phyloP scores from a whole-genome alignment of 2,888 invertebrate genomes.

The Ophion ellenae region DNA sequence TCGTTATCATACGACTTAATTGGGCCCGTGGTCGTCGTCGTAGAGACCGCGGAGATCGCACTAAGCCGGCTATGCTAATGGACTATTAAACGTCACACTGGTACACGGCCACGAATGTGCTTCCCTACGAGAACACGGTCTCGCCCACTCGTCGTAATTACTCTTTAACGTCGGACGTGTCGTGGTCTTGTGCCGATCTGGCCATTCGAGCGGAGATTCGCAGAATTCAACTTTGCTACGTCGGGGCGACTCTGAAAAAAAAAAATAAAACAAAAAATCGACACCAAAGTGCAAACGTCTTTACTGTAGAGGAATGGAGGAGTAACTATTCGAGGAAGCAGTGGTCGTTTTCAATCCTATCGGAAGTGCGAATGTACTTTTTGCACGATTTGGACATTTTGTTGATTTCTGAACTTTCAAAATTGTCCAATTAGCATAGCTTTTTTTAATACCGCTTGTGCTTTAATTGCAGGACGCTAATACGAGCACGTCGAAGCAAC shows the following conservation, averaged over 20 bases:
- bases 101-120: constrained; percentile 51
- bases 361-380: neutral
- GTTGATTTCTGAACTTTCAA: too few species aligned
- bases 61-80: constrained; percentile 67
- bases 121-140: constrained; percentile 51
- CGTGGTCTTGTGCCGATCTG: constrained; percentile 14
- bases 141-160: constrained; percentile 63
- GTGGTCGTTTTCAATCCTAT: too few species aligned
- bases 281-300: neutral
- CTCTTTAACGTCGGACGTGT: constrained; percentile 40
- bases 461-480: constrained; percentile 73
- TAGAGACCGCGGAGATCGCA: constrained; percentile 55
- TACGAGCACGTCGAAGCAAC: constrained; percentile 83
- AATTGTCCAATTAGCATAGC: too few species aligned
- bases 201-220: constrained; percentile 19
- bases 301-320: neutral
- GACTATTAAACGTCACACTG: constrained; percentile 65
- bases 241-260: neutral
- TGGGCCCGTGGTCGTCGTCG: constrained; percentile 62
- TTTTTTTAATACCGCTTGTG: neutral
- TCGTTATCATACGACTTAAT: constrained; percentile 67
- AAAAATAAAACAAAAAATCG: neutral
- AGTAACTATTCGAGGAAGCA: too few species aligned
- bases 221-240: constrained; percentile 32
- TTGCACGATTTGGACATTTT: neutral